Percentiles rank a stretch among this genome's conserved stretches.
These are phyloP conservation scores for Mycetomoellerius zeteki DNA, from an alignment of 1,140 invertebrate genomes.

Conservation along the genomic window DNA sequence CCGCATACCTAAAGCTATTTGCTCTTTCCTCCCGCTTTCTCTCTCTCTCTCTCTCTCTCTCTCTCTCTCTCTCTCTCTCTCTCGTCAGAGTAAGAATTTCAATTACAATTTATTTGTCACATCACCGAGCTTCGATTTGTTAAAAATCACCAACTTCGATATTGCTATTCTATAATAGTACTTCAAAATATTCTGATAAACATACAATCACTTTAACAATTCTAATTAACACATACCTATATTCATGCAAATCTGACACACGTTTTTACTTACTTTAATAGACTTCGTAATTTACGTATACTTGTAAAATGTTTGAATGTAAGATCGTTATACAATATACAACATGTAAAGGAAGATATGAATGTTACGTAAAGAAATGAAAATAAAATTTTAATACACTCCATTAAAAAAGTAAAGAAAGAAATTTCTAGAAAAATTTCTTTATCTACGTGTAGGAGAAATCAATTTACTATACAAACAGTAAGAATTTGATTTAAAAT, in stretches of 20 bases:
- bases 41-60: slow-evolving; percentile 12
- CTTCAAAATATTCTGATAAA: slow-evolving; percentile 43
- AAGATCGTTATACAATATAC: neutral
- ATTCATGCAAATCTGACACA: neutral
- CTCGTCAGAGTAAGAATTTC: slow-evolving; percentile 68
- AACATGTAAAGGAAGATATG: neutral
- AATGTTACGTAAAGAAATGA: neutral
- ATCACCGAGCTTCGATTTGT: slow-evolving; percentile 49
- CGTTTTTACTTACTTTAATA: neutral
- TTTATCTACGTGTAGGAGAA: neutral
- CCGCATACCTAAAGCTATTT: slow-evolving; percentile 43
- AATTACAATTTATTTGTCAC: slow-evolving; percentile 63
- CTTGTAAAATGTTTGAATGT: neutral
- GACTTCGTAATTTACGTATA: neutral
- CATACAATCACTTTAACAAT: neutral
- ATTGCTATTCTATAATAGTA: slow-evolving; percentile 37
- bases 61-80: neutral
- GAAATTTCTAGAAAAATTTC: neutral
- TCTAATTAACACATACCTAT: slow-evolving; percentile 33
- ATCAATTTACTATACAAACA: neutral
- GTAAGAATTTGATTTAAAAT: neutral
- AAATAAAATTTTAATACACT: neutral
- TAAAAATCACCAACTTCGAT: slow-evolving; percentile 47
- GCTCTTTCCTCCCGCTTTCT: slow-evolving; percentile 16
- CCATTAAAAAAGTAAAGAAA: neutral